These are phyloP conservation scores for Propithecus perrieri DNA, from an alignment of 2,797 vertebrate species.

Conservation along the genomic window DNA sequence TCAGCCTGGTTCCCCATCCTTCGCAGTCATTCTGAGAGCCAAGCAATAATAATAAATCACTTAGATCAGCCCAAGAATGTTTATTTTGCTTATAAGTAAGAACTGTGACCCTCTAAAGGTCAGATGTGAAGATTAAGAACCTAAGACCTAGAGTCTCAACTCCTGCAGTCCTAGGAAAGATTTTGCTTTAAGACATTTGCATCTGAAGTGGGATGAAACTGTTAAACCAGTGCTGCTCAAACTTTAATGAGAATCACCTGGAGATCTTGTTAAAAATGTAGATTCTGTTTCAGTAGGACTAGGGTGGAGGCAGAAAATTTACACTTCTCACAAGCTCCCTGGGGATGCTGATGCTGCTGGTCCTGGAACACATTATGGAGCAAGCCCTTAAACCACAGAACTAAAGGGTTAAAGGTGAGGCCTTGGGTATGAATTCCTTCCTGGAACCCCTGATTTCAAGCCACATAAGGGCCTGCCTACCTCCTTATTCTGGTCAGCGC, in stretches of 20 bases:
- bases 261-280: constrained; percentile 57
- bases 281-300: constrained; percentile 24
- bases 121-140: not conserved
- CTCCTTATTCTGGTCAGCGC: not conserved
- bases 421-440: not conserved
- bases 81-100: constrained; percentile 51
- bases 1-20: constrained; percentile 1
- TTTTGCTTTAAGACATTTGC: constrained; percentile 60
- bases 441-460: not conserved
- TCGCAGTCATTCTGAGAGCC: constrained; percentile 16
- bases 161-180: constrained; percentile 19
- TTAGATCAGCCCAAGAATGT: not conserved
- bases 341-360: not conserved
- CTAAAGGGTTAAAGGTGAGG: not conserved
- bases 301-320: constrained; percentile 10
- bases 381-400: not conserved
- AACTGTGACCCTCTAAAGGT: constrained; percentile 42
- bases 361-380: not conserved
- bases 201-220: constrained; percentile 60
- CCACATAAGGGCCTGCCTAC: not conserved
- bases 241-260: constrained; percentile 60
- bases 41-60: not conserved
- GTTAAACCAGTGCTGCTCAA: constrained; percentile 38
- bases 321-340: constrained; percentile 17
- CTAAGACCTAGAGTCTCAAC: constrained; percentile 31